phyloP scores from a whole-genome alignment of 2,888 invertebrate species.

The Arctia plantaginis region DNA sequence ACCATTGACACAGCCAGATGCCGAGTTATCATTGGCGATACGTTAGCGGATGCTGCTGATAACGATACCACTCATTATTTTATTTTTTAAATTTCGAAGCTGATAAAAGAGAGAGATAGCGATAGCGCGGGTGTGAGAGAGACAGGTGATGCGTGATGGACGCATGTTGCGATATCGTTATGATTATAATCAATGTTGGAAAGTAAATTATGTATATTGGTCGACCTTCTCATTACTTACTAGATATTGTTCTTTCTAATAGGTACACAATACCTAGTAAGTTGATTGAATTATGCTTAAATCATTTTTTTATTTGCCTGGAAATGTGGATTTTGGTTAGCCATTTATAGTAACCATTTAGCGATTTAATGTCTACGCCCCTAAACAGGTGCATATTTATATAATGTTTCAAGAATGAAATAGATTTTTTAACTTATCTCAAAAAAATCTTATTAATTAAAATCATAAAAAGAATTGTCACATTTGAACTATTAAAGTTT shows the following conservation, averaged over 20 bases:
- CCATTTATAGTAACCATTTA: not conserved
- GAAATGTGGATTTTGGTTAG: not conserved
- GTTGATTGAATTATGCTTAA: not conserved
- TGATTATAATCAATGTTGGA: conserved; percentile 52
- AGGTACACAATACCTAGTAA: not conserved
- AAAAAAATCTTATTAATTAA: too few species aligned
- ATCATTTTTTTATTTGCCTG: not conserved
- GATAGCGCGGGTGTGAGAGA: conserved; percentile 61
- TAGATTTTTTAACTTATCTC: too few species aligned
- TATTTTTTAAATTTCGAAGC: conserved; percentile 74
- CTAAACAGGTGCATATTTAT: not conserved
- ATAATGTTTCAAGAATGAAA: too few species aligned
- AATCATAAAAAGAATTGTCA: too few species aligned
- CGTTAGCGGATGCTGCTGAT: conserved; percentile 76
- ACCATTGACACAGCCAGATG: conserved; percentile 75
- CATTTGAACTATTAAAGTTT: too few species aligned
- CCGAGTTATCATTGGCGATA: conserved; percentile 69
- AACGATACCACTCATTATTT: conserved; percentile 72
- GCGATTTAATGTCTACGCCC: not conserved
- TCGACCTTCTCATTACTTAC: conserved; percentile 38
- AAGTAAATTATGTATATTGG: conserved; percentile 49
- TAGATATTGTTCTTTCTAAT: not conserved
- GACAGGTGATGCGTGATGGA: conserved; percentile 71
- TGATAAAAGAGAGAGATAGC: conserved; percentile 66
- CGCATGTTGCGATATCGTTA: conserved; percentile 69